Evolutionary conservation across 2,888 invertebrate species (phyloP).

Genomic region (Morpho helenor): DNA sequence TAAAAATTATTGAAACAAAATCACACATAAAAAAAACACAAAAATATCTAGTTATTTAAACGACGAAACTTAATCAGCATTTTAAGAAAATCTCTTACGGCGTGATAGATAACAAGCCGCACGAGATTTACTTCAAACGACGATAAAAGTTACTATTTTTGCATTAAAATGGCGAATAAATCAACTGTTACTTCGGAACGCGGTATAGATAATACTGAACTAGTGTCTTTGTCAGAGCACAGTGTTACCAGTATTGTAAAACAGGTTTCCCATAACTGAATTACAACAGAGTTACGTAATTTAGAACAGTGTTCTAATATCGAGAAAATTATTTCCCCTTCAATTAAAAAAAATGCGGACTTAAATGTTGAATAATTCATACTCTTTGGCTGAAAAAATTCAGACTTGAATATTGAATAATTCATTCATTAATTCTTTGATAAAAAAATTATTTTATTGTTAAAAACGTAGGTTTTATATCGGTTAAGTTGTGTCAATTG

Average conservation of each 20-base stretch:
- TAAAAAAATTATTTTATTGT: no score
- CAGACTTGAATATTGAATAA: no score
- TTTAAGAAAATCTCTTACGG: slow-evolving; percentile 63
- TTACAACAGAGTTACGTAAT: slow-evolving; percentile 14
- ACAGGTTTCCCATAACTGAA: slow-evolving; percentile 17
- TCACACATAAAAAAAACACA: no score
- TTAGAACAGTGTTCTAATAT: slow-evolving; percentile 1
- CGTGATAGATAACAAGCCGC: slow-evolving; percentile 55
- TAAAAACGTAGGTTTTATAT: no score
- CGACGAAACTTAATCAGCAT: slow-evolving; percentile 36
- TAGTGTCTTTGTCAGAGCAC: slow-evolving; percentile 11
- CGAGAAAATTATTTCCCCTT: background rate
- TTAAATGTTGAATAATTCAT: no score
- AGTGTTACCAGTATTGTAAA: slow-evolving; percentile 21
- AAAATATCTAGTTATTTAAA: no score
- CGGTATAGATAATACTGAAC: slow-evolving; percentile 3
- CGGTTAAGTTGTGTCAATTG: no score
- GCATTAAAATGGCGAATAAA: background rate
- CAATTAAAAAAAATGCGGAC: no score
- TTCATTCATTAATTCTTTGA: no score
- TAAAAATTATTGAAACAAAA: no score
- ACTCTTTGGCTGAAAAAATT: no score
- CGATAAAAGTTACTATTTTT: slow-evolving; percentile 15
- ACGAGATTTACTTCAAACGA: slow-evolving; percentile 73
- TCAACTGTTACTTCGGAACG: background rate